These are phyloP conservation scores for Ophiodon elongatus DNA, from an alignment of 2,113 vertebrate genomes.

Conservation along the genomic window DNA sequence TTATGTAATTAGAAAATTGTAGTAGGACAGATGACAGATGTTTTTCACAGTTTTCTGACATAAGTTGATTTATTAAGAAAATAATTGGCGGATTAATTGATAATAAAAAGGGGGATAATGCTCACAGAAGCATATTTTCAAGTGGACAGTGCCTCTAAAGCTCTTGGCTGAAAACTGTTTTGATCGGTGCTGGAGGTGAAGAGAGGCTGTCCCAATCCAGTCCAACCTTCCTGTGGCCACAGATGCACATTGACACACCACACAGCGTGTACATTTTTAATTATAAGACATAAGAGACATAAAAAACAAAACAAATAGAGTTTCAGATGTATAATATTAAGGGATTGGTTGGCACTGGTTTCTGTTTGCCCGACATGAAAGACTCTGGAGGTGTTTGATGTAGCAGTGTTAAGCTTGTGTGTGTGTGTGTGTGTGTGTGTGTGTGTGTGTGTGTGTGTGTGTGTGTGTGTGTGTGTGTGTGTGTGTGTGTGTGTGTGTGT, in stretches of 20 bases:
- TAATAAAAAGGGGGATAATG: not conserved
- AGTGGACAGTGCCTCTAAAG: not conserved
- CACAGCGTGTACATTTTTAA: not conserved
- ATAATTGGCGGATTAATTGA: too few species aligned
- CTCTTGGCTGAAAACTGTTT: not conserved
- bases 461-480: too few species aligned
- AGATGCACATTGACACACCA: not conserved
- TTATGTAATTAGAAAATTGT: not conserved
- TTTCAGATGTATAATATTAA: not conserved
- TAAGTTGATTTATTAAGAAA: too few species aligned
- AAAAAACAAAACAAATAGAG: not conserved
- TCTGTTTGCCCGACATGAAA: not conserved
- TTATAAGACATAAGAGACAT: not conserved
- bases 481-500: too few species aligned
- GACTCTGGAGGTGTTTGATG: constrained; percentile 16
- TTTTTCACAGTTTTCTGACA: not conserved
- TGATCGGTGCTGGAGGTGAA: not conserved
- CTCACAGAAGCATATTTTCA: not conserved
- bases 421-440: not conserved
- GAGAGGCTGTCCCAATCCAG: not conserved
- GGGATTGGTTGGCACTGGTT: not conserved
- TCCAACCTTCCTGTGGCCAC: not conserved
- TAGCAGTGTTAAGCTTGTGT: not conserved
- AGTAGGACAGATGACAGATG: not conserved
- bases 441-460: too few species aligned